These are phyloP conservation scores for Watsonalla binaria DNA, from an alignment of 2,888 invertebrate species.

Conservation along the genomic window DNA sequence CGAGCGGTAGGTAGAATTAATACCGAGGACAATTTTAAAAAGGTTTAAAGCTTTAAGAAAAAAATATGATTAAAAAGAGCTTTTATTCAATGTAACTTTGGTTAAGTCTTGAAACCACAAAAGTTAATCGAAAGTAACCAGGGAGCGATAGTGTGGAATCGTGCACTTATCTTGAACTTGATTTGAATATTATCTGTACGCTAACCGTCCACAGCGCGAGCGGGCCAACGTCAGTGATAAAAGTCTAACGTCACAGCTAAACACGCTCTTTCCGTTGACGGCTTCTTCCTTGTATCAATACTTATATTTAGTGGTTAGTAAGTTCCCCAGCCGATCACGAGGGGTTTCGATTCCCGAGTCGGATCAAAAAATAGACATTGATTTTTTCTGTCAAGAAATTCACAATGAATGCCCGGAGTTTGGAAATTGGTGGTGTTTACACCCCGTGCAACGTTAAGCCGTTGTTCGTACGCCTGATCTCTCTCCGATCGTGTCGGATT, in stretches of 20 bases:
- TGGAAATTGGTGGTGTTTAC: too few species aligned
- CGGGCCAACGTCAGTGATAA: constrained; percentile 7
- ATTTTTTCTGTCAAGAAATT: too few species aligned
- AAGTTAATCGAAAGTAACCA: constrained; percentile 9
- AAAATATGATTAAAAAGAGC: constrained; percentile 11
- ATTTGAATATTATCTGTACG: constrained; percentile 19
- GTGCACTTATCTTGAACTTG: constrained; percentile 13
- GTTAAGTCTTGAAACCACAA: neutral
- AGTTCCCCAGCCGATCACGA: too few species aligned
- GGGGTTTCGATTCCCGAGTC: too few species aligned
- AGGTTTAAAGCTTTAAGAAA: constrained; percentile 19
- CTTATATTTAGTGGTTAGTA: too few species aligned
- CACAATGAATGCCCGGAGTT: too few species aligned
- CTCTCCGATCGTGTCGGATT: too few species aligned
- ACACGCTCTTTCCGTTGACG: neutral
- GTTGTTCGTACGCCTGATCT: too few species aligned
- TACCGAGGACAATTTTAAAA: constrained; percentile 32
- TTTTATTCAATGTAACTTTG: neutral
- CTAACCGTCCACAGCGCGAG: constrained; percentile 4
- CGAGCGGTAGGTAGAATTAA: constrained; percentile 36
- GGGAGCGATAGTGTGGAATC: constrained; percentile 11
- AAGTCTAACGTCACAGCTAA: neutral
- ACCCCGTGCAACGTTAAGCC: too few species aligned
- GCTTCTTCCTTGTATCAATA: neutral
- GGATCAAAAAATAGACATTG: too few species aligned